Evolutionary conservation across 2,888 invertebrate species (phyloP).

Genomic region (Aporophyla nigra): DNA sequence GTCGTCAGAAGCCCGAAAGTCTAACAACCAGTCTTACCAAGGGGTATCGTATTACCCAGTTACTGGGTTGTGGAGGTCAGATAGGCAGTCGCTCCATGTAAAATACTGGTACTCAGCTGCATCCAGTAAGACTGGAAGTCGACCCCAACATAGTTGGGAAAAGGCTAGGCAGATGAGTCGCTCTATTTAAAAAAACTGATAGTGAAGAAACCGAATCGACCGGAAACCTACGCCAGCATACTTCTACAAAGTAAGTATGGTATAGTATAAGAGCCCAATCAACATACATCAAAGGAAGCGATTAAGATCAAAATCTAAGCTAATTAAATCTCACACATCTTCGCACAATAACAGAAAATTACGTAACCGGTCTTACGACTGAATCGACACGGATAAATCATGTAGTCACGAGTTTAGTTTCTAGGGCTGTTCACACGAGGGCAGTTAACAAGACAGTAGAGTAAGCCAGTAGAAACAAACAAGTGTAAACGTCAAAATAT

Average conservation of each 20-base stretch:
- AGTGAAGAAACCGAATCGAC: too few relatives aligned
- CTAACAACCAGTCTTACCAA: too few relatives aligned
- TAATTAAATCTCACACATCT: conserved; percentile 62
- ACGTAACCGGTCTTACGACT: conserved; percentile 47
- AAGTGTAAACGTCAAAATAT: not conserved
- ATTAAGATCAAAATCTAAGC: conserved; percentile 49
- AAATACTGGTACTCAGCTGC: too few relatives aligned
- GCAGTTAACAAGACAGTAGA: not conserved
- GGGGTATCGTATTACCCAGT: too few relatives aligned
- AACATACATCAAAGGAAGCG: conserved; percentile 32
- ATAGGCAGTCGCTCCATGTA: too few relatives aligned
- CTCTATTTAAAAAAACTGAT: too few relatives aligned
- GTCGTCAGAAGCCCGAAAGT: too few relatives aligned
- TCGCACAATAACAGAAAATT: conserved; percentile 40
- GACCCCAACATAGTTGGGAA: too few relatives aligned
- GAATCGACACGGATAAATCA: conserved; percentile 32
- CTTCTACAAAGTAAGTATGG: not conserved
- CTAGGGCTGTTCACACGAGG: not conserved
- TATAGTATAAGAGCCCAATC: not conserved
- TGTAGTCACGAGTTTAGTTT: conserved; percentile 43
- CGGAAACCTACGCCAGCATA: not conserved
- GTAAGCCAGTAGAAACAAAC: not conserved
- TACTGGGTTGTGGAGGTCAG: too few relatives aligned
- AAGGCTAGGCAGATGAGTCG: too few relatives aligned
- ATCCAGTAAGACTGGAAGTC: too few relatives aligned